Conservation (phyloP, 2,113 vertebrate genomes). For the Hippocampus comes region DNA sequence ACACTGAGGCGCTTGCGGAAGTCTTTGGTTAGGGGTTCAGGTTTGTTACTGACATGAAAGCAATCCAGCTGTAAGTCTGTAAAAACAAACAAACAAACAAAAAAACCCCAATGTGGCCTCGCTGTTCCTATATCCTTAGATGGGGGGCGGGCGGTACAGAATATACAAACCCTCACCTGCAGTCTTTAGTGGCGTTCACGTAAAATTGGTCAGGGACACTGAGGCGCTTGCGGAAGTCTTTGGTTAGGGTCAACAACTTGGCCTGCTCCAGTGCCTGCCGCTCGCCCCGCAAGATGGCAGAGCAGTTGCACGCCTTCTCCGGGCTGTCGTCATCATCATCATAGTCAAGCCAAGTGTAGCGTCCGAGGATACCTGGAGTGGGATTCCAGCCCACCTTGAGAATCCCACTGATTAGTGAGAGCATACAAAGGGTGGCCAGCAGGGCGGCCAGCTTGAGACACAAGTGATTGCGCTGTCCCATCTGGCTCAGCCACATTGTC, state of each 20-base stretch:
- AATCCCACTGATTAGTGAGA: not conserved
- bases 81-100: too few species aligned
- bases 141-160: too few species aligned
- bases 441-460: conserved; percentile 2
- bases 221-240: conserved; percentile 64
- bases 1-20: conserved; percentile 66
- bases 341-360: conserved; percentile 63
- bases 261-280: conserved; percentile 71
- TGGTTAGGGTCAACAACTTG: conserved; percentile 71
- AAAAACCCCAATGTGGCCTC: too few species aligned
- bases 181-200: conserved; percentile 77
- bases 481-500: not conserved
- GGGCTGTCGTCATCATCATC: conserved; percentile 52
- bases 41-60: too few species aligned
- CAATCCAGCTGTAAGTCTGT: too few species aligned
- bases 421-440: conserved; percentile 24
- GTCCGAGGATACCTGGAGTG: not conserved
- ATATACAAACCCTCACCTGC: conserved; percentile 43
- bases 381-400: not conserved
- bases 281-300: conserved; percentile 77
- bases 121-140: too few species aligned
- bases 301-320: conserved; percentile 73
- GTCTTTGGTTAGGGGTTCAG: conserved; percentile 59
- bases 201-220: conserved; percentile 72
- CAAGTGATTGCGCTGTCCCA: accelerated